Evolutionary conservation across 2,797 vertebrate genomes (phyloP), one percentile per base, ranked within the genome.

Genomic region (Gallinago solitaria): DNA sequence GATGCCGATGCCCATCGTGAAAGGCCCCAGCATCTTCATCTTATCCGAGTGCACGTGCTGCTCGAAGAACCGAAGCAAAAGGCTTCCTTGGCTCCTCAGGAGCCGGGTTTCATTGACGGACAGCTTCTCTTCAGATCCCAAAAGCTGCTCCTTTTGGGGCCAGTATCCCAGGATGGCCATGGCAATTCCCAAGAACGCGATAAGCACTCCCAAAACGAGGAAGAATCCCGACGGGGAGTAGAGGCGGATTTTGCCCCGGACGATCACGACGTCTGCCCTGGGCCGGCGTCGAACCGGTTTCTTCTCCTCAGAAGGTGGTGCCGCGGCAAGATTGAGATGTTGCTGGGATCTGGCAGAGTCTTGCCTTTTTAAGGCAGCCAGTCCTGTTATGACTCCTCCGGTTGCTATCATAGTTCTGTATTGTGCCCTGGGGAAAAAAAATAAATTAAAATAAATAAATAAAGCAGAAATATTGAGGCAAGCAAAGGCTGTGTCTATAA

Each of bases 1-100:
- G 93, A 99, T 99, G 79, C 99, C 99, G 12, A 99, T 99, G 81
- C 99, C 99, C 99, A 99, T 99, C 9, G 99, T 99, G 97, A 99
- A 99, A 4, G 99, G 99, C 28, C 99, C 99, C 5, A 99, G 96
- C 99, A 99, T 99, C 97, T 99, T 99, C 99, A 99, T 99, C 97
- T 99, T 99, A 94, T 99, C 98, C 0, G 99, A 99, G 97, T 99
- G 99, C 80, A 99, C 95, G 35, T 99, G 99, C 93, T 98, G 99
- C 74, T 99, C 99, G 69, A 99, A 98, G 97, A 99, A 99, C 32
- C 98, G 98, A 5, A 98, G 98, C 35, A 99, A 97, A 90, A 98
- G 80, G 5, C 98, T 97, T 4, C 97, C 96, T 53, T 97, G 97
- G 83, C 97, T 97, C 85, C 93, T 96, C 11, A 96, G 63, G 41